Base-by-base conservation (phyloP, 2,113 vertebrate genomes). In the Eclectus roratus region DNA sequence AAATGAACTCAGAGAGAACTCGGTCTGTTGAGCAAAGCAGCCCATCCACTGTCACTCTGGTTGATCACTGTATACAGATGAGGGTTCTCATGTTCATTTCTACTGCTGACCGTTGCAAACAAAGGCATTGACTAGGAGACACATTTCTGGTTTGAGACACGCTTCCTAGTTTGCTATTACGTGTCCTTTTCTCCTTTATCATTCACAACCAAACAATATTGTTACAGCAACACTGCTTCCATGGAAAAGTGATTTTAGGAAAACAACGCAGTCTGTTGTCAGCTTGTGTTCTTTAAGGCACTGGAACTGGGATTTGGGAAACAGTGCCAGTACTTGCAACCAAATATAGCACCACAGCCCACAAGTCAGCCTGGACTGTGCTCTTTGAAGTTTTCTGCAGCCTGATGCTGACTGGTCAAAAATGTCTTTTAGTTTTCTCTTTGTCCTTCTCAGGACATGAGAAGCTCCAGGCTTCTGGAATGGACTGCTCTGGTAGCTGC, bases 401-500 rank as follows among this genome's bases (percentile, higher is more conserved):
- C 64, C 35, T 71, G 55, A 71, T 46, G 61, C 29, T 71, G 35
- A 52, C 20, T 64, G 64, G 16, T 85, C 88, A 82, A 65, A 76
- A 80, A 35, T 10, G 3, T 47, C 25, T 80, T 77, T 52, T 37
- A 29, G 50, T 77, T 96, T 90, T 91, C 41, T 73, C 60, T 70
- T 94, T 92, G 76, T 86, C 43, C 46, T 60, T 27, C 44, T 93
- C 56, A 74, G 92, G 72, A 88, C 69, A 74, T 11, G 29, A 86
- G 89, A 91, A 94, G 80, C 92, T 97, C 55, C 89, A 93, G 92
- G 88, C 83, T 94, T 80, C 56, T 79, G 83, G 65, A 91, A 41
- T 25, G 81, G 43, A 35, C 41, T 89, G 56, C 61, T 91, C 44
- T 49, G 44, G 49, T 50, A 71, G 77, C 60, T 90, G 91, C 86